A percentile compares a stretch with the other conserved stretches of the same genome.
These are phyloP conservation scores for Caenorhabditis becei DNA, from an alignment of 2,888 invertebrate genomes.

Conservation along the genomic window DNA sequence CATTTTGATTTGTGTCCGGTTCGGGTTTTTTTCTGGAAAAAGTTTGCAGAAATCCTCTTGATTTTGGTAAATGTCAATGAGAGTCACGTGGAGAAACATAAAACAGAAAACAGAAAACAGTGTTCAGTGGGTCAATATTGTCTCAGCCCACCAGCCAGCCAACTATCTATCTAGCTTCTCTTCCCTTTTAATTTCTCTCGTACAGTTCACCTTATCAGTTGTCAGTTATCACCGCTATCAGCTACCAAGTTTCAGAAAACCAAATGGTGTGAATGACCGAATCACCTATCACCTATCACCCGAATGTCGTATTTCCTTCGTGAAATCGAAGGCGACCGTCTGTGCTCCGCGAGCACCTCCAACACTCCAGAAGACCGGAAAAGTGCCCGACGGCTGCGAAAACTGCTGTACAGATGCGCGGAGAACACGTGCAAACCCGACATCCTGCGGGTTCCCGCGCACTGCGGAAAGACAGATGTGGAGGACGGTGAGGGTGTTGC, in stretches of 20 bases:
- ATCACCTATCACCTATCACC: conserved; percentile 7
- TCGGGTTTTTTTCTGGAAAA: too few species aligned
- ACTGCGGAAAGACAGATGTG: conserved; percentile 9
- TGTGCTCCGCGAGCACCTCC: conserved; percentile 27
- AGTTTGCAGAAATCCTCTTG: too few species aligned
- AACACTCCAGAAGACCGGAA: conserved; percentile 29
- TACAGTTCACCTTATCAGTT: background rate
- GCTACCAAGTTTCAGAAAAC: conserved; percentile 7
- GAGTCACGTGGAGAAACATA: conserved; percentile 30
- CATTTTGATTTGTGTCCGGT: background rate
- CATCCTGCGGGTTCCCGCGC: conserved; percentile 44
- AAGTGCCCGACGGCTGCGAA: conserved; percentile 43
- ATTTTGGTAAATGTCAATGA: background rate
- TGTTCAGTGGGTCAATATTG: conserved; percentile 36
- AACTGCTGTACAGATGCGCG: conserved; percentile 56
- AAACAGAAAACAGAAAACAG: conserved; percentile 11
- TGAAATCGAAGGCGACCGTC: conserved; percentile 52
- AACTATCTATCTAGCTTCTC: too few species aligned
- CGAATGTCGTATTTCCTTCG: conserved; percentile 61
- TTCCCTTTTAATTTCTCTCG: conserved; percentile 7
- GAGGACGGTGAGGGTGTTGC: conserved; percentile 27
- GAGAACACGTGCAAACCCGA: conserved; percentile 53
- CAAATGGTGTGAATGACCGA: conserved; percentile 32
- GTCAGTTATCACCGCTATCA: background rate
- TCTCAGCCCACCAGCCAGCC: background rate